Base-by-base conservation (phyloP, 2,888 invertebrate species). In the Phalangium opilio region DNA sequence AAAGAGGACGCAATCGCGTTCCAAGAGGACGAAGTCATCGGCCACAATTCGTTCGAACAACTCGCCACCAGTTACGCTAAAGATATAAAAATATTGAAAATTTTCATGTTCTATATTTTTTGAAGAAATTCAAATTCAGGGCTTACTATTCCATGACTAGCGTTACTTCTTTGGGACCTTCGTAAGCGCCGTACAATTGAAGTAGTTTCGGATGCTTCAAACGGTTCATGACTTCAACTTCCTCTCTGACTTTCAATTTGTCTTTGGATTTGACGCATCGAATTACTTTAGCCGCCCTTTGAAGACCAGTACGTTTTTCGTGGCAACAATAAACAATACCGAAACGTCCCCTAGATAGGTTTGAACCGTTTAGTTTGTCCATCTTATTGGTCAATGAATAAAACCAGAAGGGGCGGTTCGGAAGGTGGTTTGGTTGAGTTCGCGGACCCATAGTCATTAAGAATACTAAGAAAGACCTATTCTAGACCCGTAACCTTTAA, bases 121-220 rank as follows among this genome's bases (percentile, higher is more conserved):
- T n/a, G n/a, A n/a, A n/a, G n/a, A n/a, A n/a, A n/a, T n/a, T n/a
- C n/a, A n/a, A n/a, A n/a, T n/a, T n/a, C n/a, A n/a, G n/a, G n/a
- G 76, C 83, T 78, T 70, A 93, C 91, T 83, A 82, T 73, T 95
- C 91, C 70, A 83, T 83, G 35, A 93, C 78, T 70, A 93, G 79
- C 49, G 86, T 75, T 61, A 83, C 81, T 63, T 83, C 82, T 55
- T 77, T 74, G 27, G 76, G 73, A 55, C 74, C 77, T 58, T 83
- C 83, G 63, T 79, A 89, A 10, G 84, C 84, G 27, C 84, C 84
- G 3, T 79, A 77, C 44, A 90, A 68, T 62, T 84, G 81, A 8
- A 93, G 72, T 1, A 95, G 72, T 59, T 86, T 83, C 3, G 83
- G 83, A 69, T 93, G 91, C 49, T 68, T 77, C 45, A 95, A 68